Evolutionary conservation across 1,140 invertebrate genomes (phyloP).

Genomic region (Maniola jurtina): DNA sequence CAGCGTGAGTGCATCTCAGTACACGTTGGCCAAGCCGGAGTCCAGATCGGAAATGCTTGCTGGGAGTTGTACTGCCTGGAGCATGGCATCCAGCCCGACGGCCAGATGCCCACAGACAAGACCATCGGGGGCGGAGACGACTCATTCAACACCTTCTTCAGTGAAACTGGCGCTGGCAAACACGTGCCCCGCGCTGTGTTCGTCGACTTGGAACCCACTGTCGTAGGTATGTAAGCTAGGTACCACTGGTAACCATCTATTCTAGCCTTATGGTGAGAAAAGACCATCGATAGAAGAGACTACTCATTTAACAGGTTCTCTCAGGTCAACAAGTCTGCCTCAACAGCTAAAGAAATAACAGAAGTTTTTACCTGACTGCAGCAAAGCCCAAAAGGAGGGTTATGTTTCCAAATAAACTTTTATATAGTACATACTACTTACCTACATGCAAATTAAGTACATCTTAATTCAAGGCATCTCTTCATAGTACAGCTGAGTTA

Average conservation of each 20-base stretch:
- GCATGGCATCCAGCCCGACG: slow-evolving; percentile 90
- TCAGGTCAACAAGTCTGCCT: too few species aligned
- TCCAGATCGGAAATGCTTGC: slow-evolving; percentile 90
- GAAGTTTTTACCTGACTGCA: too few species aligned
- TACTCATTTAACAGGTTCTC: too few species aligned
- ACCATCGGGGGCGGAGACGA: slow-evolving; percentile 86
- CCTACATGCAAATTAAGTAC: too few species aligned
- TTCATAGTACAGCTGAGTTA: too few species aligned
- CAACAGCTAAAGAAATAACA: too few species aligned
- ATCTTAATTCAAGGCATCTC: too few species aligned
- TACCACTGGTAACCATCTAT: neutral
- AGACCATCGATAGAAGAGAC: too few species aligned
- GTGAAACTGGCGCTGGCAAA: slow-evolving; percentile 92
- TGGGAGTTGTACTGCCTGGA: slow-evolving; percentile 90
- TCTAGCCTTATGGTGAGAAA: too few species aligned
- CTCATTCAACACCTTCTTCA: slow-evolving; percentile 95
- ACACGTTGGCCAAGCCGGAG: slow-evolving; percentile 87
- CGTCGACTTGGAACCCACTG: slow-evolving; percentile 93
- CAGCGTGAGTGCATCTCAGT: slow-evolving; percentile 84
- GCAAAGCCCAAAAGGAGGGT: too few species aligned
- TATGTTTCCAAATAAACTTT: too few species aligned
- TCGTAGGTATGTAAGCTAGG: slow-evolving; percentile 84
- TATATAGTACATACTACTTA: too few species aligned
- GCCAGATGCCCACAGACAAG: slow-evolving; percentile 84
- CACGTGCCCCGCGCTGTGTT: slow-evolving; percentile 93